phyloP scores from a whole-genome alignment of 2,113 vertebrate species.

The Odontesthes bonariensis region DNA sequence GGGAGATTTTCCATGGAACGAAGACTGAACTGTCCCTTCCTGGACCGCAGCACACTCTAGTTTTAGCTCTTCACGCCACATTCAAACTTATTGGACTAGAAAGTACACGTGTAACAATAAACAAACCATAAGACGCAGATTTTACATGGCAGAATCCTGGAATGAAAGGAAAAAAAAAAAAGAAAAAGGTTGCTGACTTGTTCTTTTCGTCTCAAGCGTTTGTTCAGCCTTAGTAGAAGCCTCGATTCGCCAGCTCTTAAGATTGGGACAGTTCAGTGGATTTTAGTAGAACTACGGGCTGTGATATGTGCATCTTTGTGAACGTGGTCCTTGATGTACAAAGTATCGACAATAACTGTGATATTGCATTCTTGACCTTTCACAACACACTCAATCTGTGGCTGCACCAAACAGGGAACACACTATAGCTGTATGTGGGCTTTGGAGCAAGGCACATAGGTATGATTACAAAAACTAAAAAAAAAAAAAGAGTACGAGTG shows the following conservation, averaged over 20 bases:
- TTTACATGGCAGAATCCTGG: not conserved
- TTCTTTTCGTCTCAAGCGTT: not conserved
- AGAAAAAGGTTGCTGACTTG: not conserved
- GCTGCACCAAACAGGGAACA: constrained; percentile 3
- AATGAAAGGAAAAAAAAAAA: not conserved
- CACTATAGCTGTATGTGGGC: constrained; percentile 6
- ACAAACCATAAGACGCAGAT: constrained; percentile 12
- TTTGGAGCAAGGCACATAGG: constrained; percentile 42
- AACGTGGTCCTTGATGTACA: not conserved
- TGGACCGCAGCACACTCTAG: not conserved
- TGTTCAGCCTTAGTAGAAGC: not conserved
- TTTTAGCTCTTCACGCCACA: not conserved
- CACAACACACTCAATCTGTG: constrained; percentile 2
- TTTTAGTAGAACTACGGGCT: not conserved
- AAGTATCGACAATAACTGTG: constrained; percentile 6
- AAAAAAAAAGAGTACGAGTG: constrained; percentile 8
- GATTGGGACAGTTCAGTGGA: not conserved
- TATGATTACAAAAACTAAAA: constrained; percentile 9
- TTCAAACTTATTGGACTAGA: constrained; percentile 8
- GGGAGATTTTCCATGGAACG: constrained; percentile 22
- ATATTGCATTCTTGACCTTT: not conserved
- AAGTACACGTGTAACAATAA: constrained; percentile 2
- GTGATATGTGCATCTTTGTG: not conserved
- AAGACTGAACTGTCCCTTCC: constrained; percentile 34
- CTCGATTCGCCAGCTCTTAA: not conserved